Percentiles rank a stretch among this genome's conserved stretches.
phyloP scores from a whole-genome alignment of 2,888 invertebrate species.

The Harpalus rubripes region DNA sequence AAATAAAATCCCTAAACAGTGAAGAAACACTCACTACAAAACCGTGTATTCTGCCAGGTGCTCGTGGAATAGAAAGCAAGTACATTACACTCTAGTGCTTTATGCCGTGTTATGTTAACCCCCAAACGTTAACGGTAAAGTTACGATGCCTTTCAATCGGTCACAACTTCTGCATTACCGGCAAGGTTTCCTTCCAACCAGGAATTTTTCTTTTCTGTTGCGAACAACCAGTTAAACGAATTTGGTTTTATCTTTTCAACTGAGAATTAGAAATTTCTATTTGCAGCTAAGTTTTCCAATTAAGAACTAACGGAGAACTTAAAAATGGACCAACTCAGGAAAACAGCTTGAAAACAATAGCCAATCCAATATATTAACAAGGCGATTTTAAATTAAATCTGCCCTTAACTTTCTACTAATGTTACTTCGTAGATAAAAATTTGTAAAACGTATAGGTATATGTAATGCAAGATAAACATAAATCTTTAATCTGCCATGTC shows the following conservation, averaged over 20 bases:
- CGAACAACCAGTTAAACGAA: conserved; percentile 6
- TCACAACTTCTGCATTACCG: conserved; percentile 55
- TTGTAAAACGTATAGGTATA: no score
- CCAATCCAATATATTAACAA: no score
- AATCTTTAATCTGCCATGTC: no score
- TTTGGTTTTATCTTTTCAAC: conserved; percentile 27
- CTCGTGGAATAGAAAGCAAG: conserved; percentile 10
- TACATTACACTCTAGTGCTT: conserved; percentile 15
- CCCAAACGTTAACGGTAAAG: conserved; percentile 32
- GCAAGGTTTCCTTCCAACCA: background rate
- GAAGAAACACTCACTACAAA: conserved; percentile 30
- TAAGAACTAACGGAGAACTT: background rate
- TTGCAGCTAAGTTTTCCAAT: conserved; percentile 12
- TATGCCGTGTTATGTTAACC: conserved; percentile 32
- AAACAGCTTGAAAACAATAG: background rate
- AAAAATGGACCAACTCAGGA: background rate
- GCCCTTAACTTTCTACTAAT: no score
- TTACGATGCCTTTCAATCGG: conserved; percentile 43
- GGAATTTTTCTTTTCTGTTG: conserved; percentile 21
- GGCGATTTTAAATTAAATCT: no score
- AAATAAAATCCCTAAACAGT: conserved; percentile 22
- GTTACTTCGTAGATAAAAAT: no score
- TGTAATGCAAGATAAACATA: no score
- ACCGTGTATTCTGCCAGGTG: conserved; percentile 31
- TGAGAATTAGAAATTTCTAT: conserved; percentile 2